phyloP scores from a whole-genome alignment of 1,140 invertebrate species.

The Cardiocondyla obscurior region DNA sequence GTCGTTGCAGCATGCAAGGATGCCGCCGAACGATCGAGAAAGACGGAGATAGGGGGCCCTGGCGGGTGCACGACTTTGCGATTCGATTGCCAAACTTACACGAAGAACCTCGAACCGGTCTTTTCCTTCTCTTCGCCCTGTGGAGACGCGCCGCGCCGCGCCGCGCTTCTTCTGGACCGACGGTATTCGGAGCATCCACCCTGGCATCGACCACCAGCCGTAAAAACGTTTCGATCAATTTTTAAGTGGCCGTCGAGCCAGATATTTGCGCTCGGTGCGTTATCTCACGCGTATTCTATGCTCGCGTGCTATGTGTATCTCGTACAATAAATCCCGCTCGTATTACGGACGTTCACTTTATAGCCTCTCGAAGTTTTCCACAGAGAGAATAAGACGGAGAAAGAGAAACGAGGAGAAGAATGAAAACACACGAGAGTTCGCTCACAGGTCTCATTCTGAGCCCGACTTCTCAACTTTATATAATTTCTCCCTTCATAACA shows the following conservation, averaged over 20 bases:
- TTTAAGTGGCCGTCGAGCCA: conserved; percentile 61
- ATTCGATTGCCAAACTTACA: conserved; percentile 65
- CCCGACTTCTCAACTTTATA: conserved; percentile 40
- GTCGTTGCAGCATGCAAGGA: neutral
- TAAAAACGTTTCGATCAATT: conserved; percentile 71
- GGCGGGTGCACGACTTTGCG: conserved; percentile 45
- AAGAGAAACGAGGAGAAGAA: conserved; percentile 1
- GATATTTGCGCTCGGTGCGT: conserved; percentile 29
- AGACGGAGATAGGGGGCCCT: conserved; percentile 10
- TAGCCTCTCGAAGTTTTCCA: conserved; percentile 35
- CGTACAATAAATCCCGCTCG: conserved; percentile 33
- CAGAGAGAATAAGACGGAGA: neutral
- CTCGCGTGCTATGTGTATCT: conserved; percentile 10
- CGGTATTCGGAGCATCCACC: conserved; percentile 64
- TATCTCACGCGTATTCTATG: conserved; percentile 19
- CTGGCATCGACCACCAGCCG: conserved; percentile 47
- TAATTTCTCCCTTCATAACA: conserved; percentile 33
- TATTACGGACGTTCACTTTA: conserved; percentile 35
- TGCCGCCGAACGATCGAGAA: neutral
- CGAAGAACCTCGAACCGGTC: conserved; percentile 66
- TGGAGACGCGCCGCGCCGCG: conserved; percentile 6
- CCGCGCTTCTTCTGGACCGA: conserved; percentile 51
- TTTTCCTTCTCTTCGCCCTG: conserved; percentile 23
- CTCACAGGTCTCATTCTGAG: conserved; percentile 13
- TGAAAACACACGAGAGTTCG: neutral